Conservation (phyloP, 2,888 invertebrate species). For the Pyrochroa serraticornis region DNA sequence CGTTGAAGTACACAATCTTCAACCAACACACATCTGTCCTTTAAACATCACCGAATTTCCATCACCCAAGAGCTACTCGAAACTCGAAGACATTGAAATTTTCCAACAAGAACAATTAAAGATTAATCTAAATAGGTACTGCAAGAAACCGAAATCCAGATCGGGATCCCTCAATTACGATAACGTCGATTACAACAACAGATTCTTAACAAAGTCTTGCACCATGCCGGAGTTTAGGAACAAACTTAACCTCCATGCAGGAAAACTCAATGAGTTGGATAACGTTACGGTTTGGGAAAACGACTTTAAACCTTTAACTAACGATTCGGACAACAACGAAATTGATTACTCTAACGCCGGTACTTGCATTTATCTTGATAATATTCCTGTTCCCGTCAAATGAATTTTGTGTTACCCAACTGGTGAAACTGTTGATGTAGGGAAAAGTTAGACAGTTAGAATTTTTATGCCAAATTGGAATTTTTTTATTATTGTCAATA, state of each 20-base stretch:
- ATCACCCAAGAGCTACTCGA: background rate
- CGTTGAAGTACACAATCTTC: slow-evolving; percentile 40
- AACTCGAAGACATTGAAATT: slow-evolving; percentile 7
- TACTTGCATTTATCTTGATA: background rate
- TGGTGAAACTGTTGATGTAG: background rate
- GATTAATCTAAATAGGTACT: background rate
- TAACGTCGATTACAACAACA: background rate
- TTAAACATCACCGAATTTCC: slow-evolving; percentile 18
- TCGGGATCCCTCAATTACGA: slow-evolving; percentile 5
- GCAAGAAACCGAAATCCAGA: background rate
- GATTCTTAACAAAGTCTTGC: slow-evolving; percentile 12
- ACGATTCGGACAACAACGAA: background rate
- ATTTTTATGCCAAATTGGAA: background rate
- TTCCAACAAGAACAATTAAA: slow-evolving; percentile 10
- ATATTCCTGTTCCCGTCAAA: background rate
- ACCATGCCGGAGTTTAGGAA: slow-evolving; percentile 20
- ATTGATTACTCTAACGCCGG: background rate
- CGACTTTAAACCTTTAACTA: background rate
- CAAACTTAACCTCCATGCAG: background rate
- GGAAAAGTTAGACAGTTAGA: background rate
- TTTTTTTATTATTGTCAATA: background rate
- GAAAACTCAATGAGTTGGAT: background rate
- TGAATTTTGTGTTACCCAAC: background rate
- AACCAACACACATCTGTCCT: slow-evolving; percentile 46
- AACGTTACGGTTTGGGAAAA: background rate